Conservation (phyloP, 2,888 invertebrate genomes). For the Drosophila paranaensis region DNA sequence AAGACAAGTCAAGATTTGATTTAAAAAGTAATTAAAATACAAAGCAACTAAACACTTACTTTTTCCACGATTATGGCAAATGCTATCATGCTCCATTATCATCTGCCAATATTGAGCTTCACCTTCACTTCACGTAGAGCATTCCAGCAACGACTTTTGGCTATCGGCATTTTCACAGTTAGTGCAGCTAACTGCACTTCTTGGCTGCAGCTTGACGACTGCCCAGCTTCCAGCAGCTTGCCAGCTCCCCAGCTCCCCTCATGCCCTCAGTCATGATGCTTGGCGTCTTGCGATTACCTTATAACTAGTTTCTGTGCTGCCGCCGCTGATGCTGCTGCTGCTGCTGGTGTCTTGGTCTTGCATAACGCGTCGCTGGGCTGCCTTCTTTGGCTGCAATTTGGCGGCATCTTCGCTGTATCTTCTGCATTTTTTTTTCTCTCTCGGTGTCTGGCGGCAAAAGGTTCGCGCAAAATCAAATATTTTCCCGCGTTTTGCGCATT, state of each 20-base stretch:
- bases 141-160: conserved; percentile 27
- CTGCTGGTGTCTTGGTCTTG: conserved; percentile 62
- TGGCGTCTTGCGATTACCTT: conserved; percentile 61
- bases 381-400: conserved; percentile 76
- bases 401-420: conserved; percentile 68
- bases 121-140: conserved; percentile 28
- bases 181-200: conserved; percentile 44
- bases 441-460: conserved; percentile 50
- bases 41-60: too few species aligned
- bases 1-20: too few species aligned
- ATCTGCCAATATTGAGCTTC: neutral
- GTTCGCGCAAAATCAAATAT: conserved; percentile 64
- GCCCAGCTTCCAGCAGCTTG: conserved; percentile 26
- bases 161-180: conserved; percentile 16
- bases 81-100: too few species aligned
- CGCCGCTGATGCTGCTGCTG: neutral
- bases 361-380: conserved; percentile 74
- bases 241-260: conserved; percentile 25
- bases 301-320: conserved; percentile 65
- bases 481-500: conserved; percentile 78
- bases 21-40: too few species aligned
- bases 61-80: too few species aligned
- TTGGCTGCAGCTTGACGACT: conserved; percentile 34
- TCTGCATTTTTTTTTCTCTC: conserved; percentile 9
- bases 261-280: conserved; percentile 30